These are phyloP conservation scores for Apodemia zela DNA, from an alignment of 2,888 invertebrate species.

Conservation along the genomic window DNA sequence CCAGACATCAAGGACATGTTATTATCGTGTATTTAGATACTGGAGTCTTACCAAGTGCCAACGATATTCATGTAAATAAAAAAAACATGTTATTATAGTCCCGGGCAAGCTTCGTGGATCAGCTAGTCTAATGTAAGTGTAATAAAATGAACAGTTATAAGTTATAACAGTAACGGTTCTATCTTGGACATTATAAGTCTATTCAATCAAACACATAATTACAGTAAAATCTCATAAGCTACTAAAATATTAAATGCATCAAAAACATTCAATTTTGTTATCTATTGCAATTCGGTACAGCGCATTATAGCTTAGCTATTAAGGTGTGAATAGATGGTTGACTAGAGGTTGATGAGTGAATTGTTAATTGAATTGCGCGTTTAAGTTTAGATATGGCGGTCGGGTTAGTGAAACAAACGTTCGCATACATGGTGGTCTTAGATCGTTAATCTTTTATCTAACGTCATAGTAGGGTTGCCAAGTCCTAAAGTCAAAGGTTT, in stretches of 20 bases:
- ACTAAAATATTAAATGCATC: conserved; percentile 10
- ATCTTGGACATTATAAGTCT: not conserved
- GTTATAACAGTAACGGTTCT: not conserved
- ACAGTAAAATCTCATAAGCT: conserved; percentile 10
- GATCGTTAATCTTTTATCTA: conserved; percentile 63
- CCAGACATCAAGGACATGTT: too few relatives aligned
- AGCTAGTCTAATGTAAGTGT: not conserved
- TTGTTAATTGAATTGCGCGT: conserved; percentile 15
- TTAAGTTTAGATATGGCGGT: conserved; percentile 18
- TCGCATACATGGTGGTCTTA: conserved; percentile 51
- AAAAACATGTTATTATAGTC: too few relatives aligned
- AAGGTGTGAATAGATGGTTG: conserved; percentile 13
- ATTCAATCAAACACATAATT: conserved; percentile 8
- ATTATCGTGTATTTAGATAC: too few relatives aligned
- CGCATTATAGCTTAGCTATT: conserved; percentile 8
- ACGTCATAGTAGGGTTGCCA: conserved; percentile 29
- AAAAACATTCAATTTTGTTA: conserved; percentile 8
- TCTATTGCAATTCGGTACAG: not conserved
- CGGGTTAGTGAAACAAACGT: conserved; percentile 31
- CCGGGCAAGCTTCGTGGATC: too few relatives aligned
- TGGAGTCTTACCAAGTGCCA: too few relatives aligned
- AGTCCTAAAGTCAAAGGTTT: too few relatives aligned
- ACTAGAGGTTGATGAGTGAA: conserved; percentile 14
- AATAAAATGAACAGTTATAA: not conserved
- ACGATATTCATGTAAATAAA: too few relatives aligned